Evolutionary conservation across 2,797 vertebrate species (phyloP).

Genomic region (Lutjanus campechanus): DNA sequence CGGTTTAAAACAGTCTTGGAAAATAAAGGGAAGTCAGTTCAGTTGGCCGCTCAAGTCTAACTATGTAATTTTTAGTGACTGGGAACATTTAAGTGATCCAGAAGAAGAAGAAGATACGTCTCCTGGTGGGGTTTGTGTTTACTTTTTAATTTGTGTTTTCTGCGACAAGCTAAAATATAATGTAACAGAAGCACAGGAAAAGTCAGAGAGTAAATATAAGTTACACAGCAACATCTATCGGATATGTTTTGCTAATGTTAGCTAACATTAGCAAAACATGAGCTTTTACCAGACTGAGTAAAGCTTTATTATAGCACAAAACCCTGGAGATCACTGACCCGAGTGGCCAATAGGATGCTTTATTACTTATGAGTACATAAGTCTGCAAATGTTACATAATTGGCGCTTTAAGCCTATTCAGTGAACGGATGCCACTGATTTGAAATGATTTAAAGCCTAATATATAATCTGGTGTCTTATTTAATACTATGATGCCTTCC

Average conservation of each 20-base stretch:
- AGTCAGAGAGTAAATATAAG: too few species aligned
- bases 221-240: too few species aligned
- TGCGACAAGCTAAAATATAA: too few species aligned
- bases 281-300: not conserved
- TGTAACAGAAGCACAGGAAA: too few species aligned
- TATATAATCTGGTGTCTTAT: not conserved
- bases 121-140: not conserved
- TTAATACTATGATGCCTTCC: not conserved
- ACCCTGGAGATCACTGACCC: not conserved
- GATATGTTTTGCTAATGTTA: not conserved
- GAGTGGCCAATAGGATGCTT: not conserved
- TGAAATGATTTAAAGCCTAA: not conserved
- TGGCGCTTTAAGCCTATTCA: not conserved
- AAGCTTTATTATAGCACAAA: not conserved
- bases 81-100: not conserved
- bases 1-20: not conserved
- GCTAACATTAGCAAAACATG: not conserved
- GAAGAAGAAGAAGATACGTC: not conserved
- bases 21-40: not conserved
- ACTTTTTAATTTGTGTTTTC: not conserved
- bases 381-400: not conserved
- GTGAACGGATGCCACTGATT: too few species aligned
- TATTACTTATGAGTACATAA: not conserved
- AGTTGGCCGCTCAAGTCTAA: too few species aligned
- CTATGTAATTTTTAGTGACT: too few species aligned